Evolutionary conservation across 2,113 vertebrate species (phyloP).

Genomic region (Charadrius vociferus): DNA sequence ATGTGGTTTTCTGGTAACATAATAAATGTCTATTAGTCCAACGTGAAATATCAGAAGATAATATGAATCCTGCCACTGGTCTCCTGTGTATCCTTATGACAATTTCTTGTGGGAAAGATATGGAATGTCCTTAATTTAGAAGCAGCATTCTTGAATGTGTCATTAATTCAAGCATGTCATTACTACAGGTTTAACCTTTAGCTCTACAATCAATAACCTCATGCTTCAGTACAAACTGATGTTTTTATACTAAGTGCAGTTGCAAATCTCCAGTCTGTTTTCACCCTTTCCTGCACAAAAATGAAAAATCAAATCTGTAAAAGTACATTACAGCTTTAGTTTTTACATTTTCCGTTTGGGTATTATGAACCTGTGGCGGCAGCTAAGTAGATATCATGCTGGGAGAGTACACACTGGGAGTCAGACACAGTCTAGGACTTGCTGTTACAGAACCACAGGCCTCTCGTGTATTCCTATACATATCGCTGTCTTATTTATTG

Average conservation of each 20-base stretch:
- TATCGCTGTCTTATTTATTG: not conserved
- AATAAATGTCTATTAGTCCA: not conserved
- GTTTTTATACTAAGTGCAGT: not conserved
- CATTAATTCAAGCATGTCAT: constrained; percentile 12
- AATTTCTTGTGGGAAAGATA: not conserved
- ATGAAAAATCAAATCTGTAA: not conserved
- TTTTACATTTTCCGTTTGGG: not conserved
- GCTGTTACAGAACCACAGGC: not conserved
- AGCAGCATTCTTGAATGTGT: not conserved
- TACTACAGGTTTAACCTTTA: constrained; percentile 28
- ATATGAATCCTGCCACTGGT: not conserved
- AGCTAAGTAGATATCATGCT: accelerated
- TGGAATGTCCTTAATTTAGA: not conserved
- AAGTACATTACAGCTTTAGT: not conserved
- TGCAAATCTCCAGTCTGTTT: not conserved
- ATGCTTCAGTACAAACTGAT: not conserved
- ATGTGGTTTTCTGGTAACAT: not conserved
- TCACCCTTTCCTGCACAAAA: not conserved
- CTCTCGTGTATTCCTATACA: not conserved
- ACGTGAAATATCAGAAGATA: not conserved
- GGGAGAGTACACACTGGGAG: not conserved
- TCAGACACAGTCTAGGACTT: not conserved
- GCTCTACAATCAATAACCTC: not conserved
- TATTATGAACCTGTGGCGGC: not conserved
- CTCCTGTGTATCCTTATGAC: not conserved